Base-by-base conservation (phyloP, 2,113 vertebrate genomes). In the Centrocercus urophasianus region DNA sequence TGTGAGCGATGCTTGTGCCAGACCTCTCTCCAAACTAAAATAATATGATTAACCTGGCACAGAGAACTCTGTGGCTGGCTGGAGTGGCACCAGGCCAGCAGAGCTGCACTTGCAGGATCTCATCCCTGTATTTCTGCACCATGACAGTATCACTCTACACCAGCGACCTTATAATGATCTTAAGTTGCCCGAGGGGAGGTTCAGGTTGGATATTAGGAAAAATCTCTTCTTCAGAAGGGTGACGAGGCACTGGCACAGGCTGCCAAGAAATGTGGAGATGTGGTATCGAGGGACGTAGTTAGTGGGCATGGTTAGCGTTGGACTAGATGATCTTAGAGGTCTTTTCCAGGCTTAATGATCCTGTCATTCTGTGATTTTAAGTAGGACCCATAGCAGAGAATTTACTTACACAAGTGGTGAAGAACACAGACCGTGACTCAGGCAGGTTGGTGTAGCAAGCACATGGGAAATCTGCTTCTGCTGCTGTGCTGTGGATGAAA, bases 391-490 rank as follows among this genome's bases (percentile, higher is more conserved):
- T 36, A 11, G 42, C 1, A 3, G 11, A 61, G 48, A 32, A 34
- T 50, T 50, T 50, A 50, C 11, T 60, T 60, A 32, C 2, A 1
- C 0, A 0, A 22, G 32, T 5, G 13, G 10, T 36, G 59, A 65
- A 67, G 71, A 59, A 38, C 2, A 19, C 48, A 36, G 60, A 54
- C 6, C 24, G 7, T 38, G 38, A 30, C 11, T 77, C 2, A 5
- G 56, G 22, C 15, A n/a, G 0, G 1, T 16, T 67, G 65, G 11
- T 17, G 13, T 6, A 45, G 65, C 3, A 11, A 40, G 8, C 34
- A 3, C 6, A 11, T 27, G 34, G 38, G 57, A 91, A 87, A 56
- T 60, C 32, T 45, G 16, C 38, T 65, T 50, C 8, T 64, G 52
- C 30, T 54, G 47, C 21, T 0, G 0, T 17, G 32, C 36, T 45